Conservation (phyloP, 2,888 invertebrate species). For the Parapristionchus giblindavisi region DNA sequence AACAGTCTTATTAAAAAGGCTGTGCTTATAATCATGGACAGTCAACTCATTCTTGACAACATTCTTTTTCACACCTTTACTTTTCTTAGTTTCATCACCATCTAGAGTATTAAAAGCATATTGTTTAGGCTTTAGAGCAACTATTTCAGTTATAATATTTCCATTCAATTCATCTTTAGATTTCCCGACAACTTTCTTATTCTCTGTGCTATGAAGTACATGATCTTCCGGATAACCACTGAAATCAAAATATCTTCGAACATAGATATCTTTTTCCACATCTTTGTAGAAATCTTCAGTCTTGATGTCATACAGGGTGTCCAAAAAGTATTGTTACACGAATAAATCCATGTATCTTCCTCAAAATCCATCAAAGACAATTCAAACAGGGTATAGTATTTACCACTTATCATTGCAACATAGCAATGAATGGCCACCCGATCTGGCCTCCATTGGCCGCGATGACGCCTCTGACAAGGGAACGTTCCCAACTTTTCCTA, state of each 20-base stretch:
- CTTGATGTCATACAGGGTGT: constrained; percentile 38
- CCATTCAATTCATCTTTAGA: constrained; percentile 35
- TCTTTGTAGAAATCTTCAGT: constrained; percentile 42
- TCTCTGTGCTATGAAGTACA: constrained; percentile 42
- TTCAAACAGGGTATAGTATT: no score
- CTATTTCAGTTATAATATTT: background rate
- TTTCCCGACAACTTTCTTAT: constrained; percentile 39
- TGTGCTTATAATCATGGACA: constrained; percentile 43
- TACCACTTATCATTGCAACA: no score
- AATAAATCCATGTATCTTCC: no score
- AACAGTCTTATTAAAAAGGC: constrained; percentile 37
- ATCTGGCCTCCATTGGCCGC: no score
- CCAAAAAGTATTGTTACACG: constrained; percentile 35
- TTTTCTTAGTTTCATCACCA: constrained; percentile 40
- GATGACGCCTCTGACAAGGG: no score
- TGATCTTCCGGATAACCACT: constrained; percentile 61
- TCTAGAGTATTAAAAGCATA: constrained; percentile 1
- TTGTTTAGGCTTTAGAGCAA: constrained; percentile 5
- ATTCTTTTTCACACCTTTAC: constrained; percentile 12
- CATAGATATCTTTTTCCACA: constrained; percentile 25
- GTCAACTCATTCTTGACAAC: background rate
- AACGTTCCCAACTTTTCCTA: no score
- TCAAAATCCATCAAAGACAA: no score
- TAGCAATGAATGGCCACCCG: no score
- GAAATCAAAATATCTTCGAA: constrained; percentile 51